phyloP scores from a whole-genome alignment of 2,113 vertebrate species.

The Jaculus jaculus region DNA sequence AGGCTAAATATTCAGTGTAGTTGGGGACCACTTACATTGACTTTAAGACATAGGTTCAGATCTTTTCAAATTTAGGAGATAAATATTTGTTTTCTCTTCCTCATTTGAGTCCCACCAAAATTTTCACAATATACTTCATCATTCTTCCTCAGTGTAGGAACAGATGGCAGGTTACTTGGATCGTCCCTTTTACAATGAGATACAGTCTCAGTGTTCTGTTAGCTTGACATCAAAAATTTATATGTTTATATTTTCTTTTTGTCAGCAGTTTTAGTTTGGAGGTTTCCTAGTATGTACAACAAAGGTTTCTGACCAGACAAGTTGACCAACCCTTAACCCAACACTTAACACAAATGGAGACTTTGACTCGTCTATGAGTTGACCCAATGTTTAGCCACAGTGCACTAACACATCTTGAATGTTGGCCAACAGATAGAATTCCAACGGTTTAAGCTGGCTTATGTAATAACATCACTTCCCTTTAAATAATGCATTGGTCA shows the following conservation, averaged over 20 bases:
- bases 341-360: neutral
- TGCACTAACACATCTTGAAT: slow-evolving; percentile 64
- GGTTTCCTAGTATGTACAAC: slow-evolving; percentile 51
- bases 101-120: neutral
- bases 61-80: slow-evolving; percentile 32
- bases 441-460: slow-evolving; percentile 80
- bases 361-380: slow-evolving; percentile 8
- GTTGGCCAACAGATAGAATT: slow-evolving; percentile 68
- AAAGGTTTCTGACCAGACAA: slow-evolving; percentile 34
- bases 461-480: slow-evolving; percentile 73
- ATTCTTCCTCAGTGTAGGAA: neutral
- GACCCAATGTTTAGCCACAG: slow-evolving; percentile 54
- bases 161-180: neutral
- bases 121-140: neutral
- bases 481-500: slow-evolving; percentile 78
- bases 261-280: slow-evolving; percentile 44
- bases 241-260: slow-evolving; percentile 44
- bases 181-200: slow-evolving; percentile 11
- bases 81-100: neutral
- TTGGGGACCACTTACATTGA: neutral
- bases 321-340: slow-evolving; percentile 58
- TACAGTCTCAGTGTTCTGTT: neutral
- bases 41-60: neutral
- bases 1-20: neutral
- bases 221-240: slow-evolving; percentile 54